Percentiles rank a stretch among this genome's conserved stretches.
These are phyloP conservation scores for Schlechtendalia chinensis DNA, from an alignment of 1,140 invertebrate species.

Conservation along the genomic window DNA sequence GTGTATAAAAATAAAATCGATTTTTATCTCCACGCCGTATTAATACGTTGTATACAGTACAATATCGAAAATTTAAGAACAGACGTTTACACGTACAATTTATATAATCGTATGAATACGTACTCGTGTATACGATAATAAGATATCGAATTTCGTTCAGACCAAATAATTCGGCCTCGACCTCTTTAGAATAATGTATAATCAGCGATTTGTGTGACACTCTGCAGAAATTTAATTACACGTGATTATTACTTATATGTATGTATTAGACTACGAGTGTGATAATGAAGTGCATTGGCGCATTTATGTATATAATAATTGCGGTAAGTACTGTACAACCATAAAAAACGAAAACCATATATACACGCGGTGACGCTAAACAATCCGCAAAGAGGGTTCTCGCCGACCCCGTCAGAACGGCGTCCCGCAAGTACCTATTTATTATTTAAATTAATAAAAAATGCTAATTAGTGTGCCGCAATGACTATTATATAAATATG, in stretches of 20 bases:
- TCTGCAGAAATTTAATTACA: background rate
- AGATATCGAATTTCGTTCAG: no score
- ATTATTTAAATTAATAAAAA: background rate
- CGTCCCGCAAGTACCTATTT: background rate
- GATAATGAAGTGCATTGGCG: conserved; percentile 10
- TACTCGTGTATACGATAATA: no score
- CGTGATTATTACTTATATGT: background rate
- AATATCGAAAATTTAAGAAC: no score
- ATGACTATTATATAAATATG: no score
- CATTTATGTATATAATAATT: background rate
- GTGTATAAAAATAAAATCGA: no score
- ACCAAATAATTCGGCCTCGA: conserved; percentile 7
- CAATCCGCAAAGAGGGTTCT: background rate
- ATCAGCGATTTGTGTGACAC: background rate
- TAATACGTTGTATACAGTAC: no score
- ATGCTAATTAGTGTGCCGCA: background rate
- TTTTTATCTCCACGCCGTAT: no score
- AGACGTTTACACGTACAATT: no score
- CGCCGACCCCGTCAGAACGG: background rate
- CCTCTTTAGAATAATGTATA: conserved; percentile 6
- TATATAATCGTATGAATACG: no score
- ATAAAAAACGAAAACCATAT: background rate
- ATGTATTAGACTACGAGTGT: background rate
- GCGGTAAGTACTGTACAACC: background rate
- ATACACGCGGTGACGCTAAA: background rate